A percentile compares a stretch with the other conserved stretches of the same genome.
These are phyloP conservation scores for Ypsolopha scabrella DNA, from an alignment of 2,888 invertebrate species.

Conservation along the genomic window DNA sequence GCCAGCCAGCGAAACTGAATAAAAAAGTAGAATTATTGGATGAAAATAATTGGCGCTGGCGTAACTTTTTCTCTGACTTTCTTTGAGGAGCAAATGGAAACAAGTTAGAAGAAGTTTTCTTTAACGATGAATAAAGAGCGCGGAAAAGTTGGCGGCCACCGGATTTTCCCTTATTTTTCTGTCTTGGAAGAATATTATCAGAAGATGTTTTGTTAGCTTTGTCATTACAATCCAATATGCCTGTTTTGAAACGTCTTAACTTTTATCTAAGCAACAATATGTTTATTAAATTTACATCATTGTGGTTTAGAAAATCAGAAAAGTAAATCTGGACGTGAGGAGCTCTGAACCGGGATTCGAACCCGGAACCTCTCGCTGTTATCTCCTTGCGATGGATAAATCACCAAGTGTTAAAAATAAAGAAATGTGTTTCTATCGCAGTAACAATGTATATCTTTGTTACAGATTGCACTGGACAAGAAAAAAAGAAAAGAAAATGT, in stretches of 20 bases:
- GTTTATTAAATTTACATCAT: no score
- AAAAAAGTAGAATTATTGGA: slow-evolving; percentile 13
- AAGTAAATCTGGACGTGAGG: no score
- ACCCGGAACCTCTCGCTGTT: no score
- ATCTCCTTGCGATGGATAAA: no score
- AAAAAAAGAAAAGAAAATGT: neutral
- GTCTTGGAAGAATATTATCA: slow-evolving; percentile 13
- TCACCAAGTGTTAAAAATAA: no score
- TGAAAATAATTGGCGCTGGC: slow-evolving; percentile 22
- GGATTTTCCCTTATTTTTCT: slow-evolving; percentile 17
- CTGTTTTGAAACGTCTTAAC: neutral
- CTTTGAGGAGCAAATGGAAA: slow-evolving; percentile 23
- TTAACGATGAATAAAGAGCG: slow-evolving; percentile 29
- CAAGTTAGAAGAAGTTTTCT: slow-evolving; percentile 27
- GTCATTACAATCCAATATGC: slow-evolving; percentile 3
- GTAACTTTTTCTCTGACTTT: slow-evolving; percentile 22
- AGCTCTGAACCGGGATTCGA: no score
- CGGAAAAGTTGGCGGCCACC: slow-evolving; percentile 13
- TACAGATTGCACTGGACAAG: no score
- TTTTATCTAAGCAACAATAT: no score
- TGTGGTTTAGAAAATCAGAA: no score
- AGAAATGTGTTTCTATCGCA: no score
- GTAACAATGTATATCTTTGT: no score
- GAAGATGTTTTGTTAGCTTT: slow-evolving; percentile 2
- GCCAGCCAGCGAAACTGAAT: neutral